A percentile compares a stretch with the other conserved stretches of the same genome.
Evolutionary conservation across 2,888 invertebrate genomes (phyloP).

Genomic region (Phytoseiulus persimilis): DNA sequence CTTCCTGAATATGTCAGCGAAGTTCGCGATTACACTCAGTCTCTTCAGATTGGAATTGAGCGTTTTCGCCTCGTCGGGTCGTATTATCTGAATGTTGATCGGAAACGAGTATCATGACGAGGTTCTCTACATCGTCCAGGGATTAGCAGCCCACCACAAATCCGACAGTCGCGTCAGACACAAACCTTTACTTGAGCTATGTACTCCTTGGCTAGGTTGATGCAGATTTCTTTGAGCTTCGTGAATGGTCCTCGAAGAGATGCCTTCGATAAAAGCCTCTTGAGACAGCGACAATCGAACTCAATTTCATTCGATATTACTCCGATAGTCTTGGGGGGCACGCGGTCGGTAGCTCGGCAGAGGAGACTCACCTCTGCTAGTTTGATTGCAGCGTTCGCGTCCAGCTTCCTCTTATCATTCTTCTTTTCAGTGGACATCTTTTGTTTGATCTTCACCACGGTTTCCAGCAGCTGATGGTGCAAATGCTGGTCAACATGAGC

Average conservation of each 20-base stretch:
- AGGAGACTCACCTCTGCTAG: neutral
- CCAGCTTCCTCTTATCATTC: constrained; percentile 50
- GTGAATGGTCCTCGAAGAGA: constrained; percentile 21
- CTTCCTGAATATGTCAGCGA: neutral
- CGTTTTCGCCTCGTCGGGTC: neutral
- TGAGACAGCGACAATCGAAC: neutral
- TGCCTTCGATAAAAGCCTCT: neutral
- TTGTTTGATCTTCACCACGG: constrained; percentile 41
- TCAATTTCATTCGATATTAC: neutral
- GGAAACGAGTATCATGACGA: neutral
- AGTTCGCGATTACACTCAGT: constrained; percentile 14
- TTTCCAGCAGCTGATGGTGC: constrained; percentile 45
- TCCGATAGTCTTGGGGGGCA: neutral
- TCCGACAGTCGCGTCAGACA: neutral
- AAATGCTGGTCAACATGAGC: constrained; percentile 71
- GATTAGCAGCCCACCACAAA: neutral
- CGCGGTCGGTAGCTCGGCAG: neutral
- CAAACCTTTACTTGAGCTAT: constrained; percentile 10
- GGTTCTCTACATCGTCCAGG: neutral
- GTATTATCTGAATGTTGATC: neutral
- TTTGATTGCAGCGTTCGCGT: constrained; percentile 40
- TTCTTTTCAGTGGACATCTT: constrained; percentile 45
- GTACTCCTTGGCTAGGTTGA: constrained; percentile 9
- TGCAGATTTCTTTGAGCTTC: constrained; percentile 11
- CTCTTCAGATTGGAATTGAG: neutral